A percentile compares a stretch with the other conserved stretches of the same genome.
Conservation (phyloP, 1,140 invertebrate species). For the Saxidomus purpurata region DNA sequence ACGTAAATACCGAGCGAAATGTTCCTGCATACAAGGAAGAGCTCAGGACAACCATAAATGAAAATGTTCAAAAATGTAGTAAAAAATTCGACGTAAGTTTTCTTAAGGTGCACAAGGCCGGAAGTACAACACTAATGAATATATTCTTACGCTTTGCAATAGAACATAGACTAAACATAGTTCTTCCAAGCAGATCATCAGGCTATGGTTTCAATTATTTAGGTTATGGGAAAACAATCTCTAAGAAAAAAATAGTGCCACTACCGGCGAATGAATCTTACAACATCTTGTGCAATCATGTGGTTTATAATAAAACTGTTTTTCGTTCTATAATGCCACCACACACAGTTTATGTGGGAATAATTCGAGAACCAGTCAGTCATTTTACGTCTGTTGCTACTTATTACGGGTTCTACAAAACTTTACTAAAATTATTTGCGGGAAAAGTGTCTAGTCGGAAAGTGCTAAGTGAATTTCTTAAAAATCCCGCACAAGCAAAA, state of each 20-base stretch:
- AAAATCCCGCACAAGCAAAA: conserved; percentile 42
- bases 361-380: conserved; percentile 77
- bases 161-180: conserved; percentile 71
- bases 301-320: conserved; percentile 71
- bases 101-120: conserved; percentile 81
- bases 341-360: conserved; percentile 77
- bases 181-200: conserved; percentile 68
- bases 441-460: neutral
- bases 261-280: conserved; percentile 61
- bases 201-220: conserved; percentile 67
- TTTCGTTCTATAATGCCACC: conserved; percentile 73
- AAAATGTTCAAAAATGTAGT: neutral
- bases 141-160: conserved; percentile 78
- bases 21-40: neutral
- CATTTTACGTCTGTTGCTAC: conserved; percentile 77
- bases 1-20: neutral
- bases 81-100: conserved; percentile 73
- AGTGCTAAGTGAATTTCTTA: conserved; percentile 52
- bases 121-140: conserved; percentile 79
- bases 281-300: conserved; percentile 75
- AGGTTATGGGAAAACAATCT: conserved; percentile 60
- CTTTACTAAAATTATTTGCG: neutral
- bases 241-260: conserved; percentile 59
- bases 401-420: conserved; percentile 73
- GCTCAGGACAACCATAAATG: no score